Base-by-base conservation (phyloP, 2,797 vertebrate species). In the Heliangelus exortis region DNA sequence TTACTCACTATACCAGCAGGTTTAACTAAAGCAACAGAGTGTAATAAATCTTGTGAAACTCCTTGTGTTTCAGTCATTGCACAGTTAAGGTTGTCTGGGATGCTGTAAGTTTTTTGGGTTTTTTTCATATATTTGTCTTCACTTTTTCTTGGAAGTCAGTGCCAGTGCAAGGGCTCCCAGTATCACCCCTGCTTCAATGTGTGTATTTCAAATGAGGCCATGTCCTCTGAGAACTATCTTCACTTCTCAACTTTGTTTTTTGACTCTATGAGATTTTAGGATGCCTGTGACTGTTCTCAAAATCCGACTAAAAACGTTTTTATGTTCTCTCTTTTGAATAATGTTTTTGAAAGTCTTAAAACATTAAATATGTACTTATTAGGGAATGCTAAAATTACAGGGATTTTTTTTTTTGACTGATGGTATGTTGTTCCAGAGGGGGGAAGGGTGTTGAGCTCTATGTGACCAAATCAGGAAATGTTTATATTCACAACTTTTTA, bases 1-100 rank as follows among this genome's bases (percentile, higher is more conserved):
- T 95, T 79, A 65, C 51, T 43, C 77, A 95, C 62, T 67, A 29
- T 95, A 68, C 61, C 61, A 90, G 67, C 83, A 87, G 84, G 66
- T 85, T 96, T 95, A 75, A 94, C 82, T 92, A 89, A 97, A 97
- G 96, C 96, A 97, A 92, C 94, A 96, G 94, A 87, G 78, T 86
- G 90, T 95, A 96, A 95, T 96, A 95, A 97, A 95, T 77, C 79
- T 87, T 9, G 31, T 89, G 89, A 92, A 95, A 67, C 50, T 29
- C n/a, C 73, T 62, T 93, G 62, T 87, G 84, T 87, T 92, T 80
- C 43, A 54, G 7, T 96, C 59, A 61, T 86, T 95, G 77, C 68
- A 67, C 74, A 50, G 45, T 86, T 92, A 86, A 73, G 20, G 21
- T 84, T 86, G 50, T 78, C 43, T 94, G 75, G 29, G 63, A n/a